Conservation (phyloP, 2,113 vertebrate genomes). For the Candoia aspera region DNA sequence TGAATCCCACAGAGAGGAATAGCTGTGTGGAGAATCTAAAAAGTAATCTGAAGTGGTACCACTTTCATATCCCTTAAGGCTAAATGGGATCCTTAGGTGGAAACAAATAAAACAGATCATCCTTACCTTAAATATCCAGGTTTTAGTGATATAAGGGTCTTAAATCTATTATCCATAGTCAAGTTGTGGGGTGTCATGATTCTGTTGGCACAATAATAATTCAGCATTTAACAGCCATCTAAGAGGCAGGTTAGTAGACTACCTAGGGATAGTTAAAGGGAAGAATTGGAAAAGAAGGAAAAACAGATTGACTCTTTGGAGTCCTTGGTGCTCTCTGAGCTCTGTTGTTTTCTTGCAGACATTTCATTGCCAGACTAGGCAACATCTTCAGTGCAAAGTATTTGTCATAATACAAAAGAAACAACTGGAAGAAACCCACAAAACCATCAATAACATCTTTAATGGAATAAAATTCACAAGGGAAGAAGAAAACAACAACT, state of each 20-base stretch:
- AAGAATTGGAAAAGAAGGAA: not conserved
- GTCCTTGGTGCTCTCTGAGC: too few species aligned
- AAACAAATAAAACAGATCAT: not conserved
- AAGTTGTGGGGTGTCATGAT: not conserved
- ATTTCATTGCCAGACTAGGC: too few species aligned
- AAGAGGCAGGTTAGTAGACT: not conserved
- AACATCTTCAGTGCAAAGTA: too few species aligned
- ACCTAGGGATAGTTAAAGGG: not conserved
- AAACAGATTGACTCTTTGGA: not conserved
- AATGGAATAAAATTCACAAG: too few species aligned
- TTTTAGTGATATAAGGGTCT: not conserved
- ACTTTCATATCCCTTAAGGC: not conserved
- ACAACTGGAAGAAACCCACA: too few species aligned
- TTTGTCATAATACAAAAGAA: too few species aligned
- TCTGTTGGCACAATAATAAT: not conserved
- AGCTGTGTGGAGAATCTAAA: not conserved
- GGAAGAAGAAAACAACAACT: too few species aligned
- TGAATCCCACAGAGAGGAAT: not conserved
- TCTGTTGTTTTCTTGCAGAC: too few species aligned
- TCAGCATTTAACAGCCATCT: not conserved
- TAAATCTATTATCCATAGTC: not conserved
- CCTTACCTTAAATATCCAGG: not conserved
- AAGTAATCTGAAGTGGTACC: not conserved
- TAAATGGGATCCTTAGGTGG: not conserved
- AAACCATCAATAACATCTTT: too few species aligned